Evolutionary conservation across 2,797 vertebrate species (phyloP), one percentile per base, ranked within the genome.

Genomic region (Peromyscus nudipes): DNA sequence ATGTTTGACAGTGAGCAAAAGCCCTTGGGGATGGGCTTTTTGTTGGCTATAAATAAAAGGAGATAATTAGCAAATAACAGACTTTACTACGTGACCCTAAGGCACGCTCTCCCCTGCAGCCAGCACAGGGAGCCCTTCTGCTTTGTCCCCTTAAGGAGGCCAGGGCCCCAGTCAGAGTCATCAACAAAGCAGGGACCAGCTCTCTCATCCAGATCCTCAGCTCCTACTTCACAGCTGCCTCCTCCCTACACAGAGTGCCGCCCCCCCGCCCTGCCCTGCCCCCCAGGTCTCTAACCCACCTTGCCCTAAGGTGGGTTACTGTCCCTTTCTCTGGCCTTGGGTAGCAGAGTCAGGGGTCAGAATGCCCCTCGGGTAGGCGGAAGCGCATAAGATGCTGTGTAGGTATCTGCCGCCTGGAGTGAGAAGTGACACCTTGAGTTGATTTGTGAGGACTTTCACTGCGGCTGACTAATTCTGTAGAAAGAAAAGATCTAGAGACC

Each of bases 41-140:
- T 46, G 85, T 69, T 55, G 16, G 52, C 49, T 60, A 37, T 49
- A 73, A 82, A 82, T 49, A 87, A 80, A 43, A 81, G 65, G 34
- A n/a, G 75, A 57, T 52, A 60, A 88, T 80, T 62, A 37, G 79
- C 67, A 55, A 27, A 82, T 43, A 65, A 31, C 76, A 80, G 92
- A 55, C 29, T 80, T 83, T 19, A 55, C 84, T 80, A 40, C 6
- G 49, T 13, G 49, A 64, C 57, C 83, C 27, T 6, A 55, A 46
- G 49, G 64, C 64, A 0, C 23, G 8, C n/a, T 13, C 34, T 77
- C 19, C 31, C 40, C 1, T 49, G 12, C 37, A 17, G 71, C 46
- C 27, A 25, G n/a, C 0, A 27, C 34, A 11, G 31, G 57, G 16
- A 34, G 46, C 27, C 46, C 71, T 92, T 73, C 67, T 60, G 9